phyloP scores from a whole-genome alignment of 2,113 vertebrate genomes.

The Montifringilla adamsi region DNA sequence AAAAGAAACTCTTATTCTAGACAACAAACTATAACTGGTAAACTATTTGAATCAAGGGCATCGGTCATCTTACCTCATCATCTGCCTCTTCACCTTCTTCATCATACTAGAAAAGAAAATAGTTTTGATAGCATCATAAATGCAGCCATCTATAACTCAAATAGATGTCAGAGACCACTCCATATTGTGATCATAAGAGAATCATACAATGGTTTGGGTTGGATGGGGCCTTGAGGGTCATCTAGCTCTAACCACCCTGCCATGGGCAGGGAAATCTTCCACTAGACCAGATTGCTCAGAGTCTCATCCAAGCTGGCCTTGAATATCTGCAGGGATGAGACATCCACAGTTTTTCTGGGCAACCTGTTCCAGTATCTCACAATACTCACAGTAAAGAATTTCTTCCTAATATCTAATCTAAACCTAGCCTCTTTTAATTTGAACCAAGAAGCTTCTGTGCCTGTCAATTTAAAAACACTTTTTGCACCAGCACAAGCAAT shows the following conservation, averaged over 20 bases:
- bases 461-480: neutral
- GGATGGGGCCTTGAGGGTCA: neutral
- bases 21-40: neutral
- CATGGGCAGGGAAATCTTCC: neutral
- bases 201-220: neutral
- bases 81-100: conserved; percentile 98
- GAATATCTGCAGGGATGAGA: neutral
- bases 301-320: neutral
- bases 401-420: neutral
- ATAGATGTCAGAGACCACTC: neutral
- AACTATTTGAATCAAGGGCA: neutral
- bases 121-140: neutral
- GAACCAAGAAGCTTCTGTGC: neutral
- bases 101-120: conserved; percentile 85
- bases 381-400: neutral
- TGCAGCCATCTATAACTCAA: neutral
- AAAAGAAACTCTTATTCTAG: neutral
- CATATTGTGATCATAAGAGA: neutral
- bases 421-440: neutral
- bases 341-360: neutral
- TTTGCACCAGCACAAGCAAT: neutral
- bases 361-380: neutral
- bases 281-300: neutral
- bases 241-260: neutral
- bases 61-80: conserved; percentile 86